A percentile compares a stretch with the other conserved stretches of the same genome.
These are phyloP conservation scores for Calosoma granatense DNA, from an alignment of 1,140 invertebrate genomes.

Conservation along the genomic window DNA sequence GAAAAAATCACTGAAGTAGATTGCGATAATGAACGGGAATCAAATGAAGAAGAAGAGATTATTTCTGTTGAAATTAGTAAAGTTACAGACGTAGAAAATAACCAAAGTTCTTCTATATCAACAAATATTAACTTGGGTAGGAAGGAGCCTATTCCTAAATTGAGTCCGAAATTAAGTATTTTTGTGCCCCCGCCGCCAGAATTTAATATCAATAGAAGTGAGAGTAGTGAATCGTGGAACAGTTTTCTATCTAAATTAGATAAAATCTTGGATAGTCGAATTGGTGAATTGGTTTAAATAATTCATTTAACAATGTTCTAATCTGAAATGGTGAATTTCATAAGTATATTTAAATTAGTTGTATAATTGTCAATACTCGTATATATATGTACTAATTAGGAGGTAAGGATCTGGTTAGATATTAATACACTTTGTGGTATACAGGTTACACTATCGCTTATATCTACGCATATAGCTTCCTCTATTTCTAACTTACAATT, in stretches of 20 bases:
- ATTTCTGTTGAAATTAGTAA: neutral
- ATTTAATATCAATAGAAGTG: neutral
- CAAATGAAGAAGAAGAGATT: neutral
- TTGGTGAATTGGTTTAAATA: conserved; percentile 8
- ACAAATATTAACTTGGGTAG: neutral
- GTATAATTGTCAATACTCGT: no score
- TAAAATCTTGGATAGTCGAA: neutral
- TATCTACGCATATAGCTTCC: neutral
- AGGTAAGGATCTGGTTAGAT: no score
- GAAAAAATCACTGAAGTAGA: no score
- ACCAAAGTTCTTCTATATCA: neutral
- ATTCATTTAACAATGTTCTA: neutral
- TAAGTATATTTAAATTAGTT: no score
- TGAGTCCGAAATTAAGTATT: conserved; percentile 1
- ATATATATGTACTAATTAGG: no score
- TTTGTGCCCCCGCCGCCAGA: conserved; percentile 2
- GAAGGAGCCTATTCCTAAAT: neutral
- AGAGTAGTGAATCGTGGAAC: conserved; percentile 7
- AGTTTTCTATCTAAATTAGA: neutral
- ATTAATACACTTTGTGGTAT: no score
- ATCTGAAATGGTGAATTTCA: no score
- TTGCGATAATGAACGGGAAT: neutral
- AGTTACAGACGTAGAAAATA: neutral
- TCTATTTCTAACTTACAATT: neutral
- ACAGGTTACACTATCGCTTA: neutral